Base-by-base conservation (phyloP, 2,888 invertebrate genomes). In the Erebia aethiops region DNA sequence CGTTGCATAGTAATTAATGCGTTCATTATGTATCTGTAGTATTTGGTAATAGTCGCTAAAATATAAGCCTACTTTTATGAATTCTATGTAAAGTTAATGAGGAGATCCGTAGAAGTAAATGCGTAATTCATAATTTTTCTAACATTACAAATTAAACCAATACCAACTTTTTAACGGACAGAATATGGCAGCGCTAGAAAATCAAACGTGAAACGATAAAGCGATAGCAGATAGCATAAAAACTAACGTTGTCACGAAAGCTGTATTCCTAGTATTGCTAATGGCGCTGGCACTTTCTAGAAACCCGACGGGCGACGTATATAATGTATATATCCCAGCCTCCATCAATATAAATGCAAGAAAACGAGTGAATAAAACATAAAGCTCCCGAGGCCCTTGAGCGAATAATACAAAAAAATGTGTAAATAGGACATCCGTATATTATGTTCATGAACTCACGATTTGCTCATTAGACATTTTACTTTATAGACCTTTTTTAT, bases 281-380 rank as follows among this genome's bases (percentile, higher is more conserved):
- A 46, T 49, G 46, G 61, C 18, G 16, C 18, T 46, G 14, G 21
- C 3, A 62, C 61, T 62, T 62, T 62, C 61, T 62, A 62, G 61
- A 62, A 62, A 62, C 7, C 46, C 18, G 61, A 4, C n/a, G n/a
- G n/a, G n/a, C n/a, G n/a, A n/a, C 46, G 21, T 46, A 46, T 61
- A 46, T 18, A 61, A 46, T 61, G 18, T 43, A 61, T 18, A 46
- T 13, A n/a, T n/a, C n/a, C n/a, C n/a, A n/a, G n/a, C n/a, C n/a
- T n/a, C n/a, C n/a, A n/a, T 21, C 18, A 43, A 46, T 46, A 61
- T 49, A 13, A 61, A 61, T 18, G 14, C 49, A 16, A 41, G 41
- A 46, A 49, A 46, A 46, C 13, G 2, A 26, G 14, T 69, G 60
- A 69, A 69, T 69, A 71, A 71, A 71, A 65, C 64, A 65, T 71